These are phyloP conservation scores for Hoplostethus mediterraneus DNA, from an alignment of 2,797 vertebrate species.

Conservation along the genomic window DNA sequence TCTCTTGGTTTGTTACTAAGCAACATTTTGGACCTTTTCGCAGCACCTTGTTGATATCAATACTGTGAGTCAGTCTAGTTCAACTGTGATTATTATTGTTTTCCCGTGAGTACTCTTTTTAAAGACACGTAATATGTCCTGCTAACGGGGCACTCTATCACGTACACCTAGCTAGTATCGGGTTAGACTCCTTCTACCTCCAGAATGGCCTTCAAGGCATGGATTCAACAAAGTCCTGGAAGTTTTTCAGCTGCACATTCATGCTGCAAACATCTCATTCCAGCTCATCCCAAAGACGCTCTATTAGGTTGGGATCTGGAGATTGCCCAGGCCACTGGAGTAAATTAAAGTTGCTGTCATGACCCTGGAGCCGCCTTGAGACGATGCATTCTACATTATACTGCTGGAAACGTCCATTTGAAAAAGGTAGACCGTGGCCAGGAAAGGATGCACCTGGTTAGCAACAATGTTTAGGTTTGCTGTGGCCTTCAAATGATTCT, in stretches of 20 bases:
- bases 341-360: slow-evolving; percentile 4
- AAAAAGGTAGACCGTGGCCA: too few species aligned
- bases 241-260: not conserved
- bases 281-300: not conserved
- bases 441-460: too few species aligned
- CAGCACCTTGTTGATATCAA: slow-evolving; percentile 25
- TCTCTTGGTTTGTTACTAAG: slow-evolving; percentile 34
- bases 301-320: not conserved
- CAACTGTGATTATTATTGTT: slow-evolving; percentile 12
- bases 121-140: not conserved
- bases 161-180: not conserved
- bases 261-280: slow-evolving; percentile 15
- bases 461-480: too few species aligned
- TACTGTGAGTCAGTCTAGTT: slow-evolving; percentile 38
- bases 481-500: too few species aligned
- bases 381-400: not conserved
- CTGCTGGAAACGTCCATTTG: too few species aligned
- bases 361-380: not conserved
- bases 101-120: slow-evolving; percentile 3
- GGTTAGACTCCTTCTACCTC: not conserved
- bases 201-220: not conserved
- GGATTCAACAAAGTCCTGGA: not conserved
- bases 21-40: slow-evolving; percentile 25
- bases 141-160: not conserved
- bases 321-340: not conserved